Percentiles rank a stretch among this genome's conserved stretches.
phyloP scores from a whole-genome alignment of 2,888 invertebrate species.

The Dermolepida albohirtum region DNA sequence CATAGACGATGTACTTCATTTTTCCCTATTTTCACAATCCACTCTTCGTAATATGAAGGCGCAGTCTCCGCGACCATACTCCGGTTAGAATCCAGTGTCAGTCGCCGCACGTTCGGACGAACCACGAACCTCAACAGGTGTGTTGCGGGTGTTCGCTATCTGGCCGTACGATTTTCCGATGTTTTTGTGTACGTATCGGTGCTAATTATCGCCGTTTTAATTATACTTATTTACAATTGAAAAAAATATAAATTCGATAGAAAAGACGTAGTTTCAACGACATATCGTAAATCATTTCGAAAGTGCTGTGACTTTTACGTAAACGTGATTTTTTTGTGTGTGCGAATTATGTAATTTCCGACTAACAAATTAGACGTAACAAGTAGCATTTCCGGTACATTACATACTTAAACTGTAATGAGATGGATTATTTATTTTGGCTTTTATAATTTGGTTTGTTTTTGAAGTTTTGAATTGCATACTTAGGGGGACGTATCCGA shows the following conservation, averaged over 20 bases:
- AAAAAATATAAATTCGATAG: not conserved
- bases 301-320: slow-evolving; percentile 3
- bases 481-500: too few relatives aligned
- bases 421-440: not conserved
- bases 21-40: slow-evolving; percentile 28
- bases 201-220: not conserved
- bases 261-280: too few relatives aligned
- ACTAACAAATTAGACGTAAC: not conserved
- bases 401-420: not conserved
- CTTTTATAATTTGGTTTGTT: too few relatives aligned
- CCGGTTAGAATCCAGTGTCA: slow-evolving; percentile 37
- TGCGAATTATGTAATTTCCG: slow-evolving; percentile 7
- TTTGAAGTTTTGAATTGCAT: too few relatives aligned
- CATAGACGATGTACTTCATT: not conserved
- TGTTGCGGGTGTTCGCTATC: slow-evolving; percentile 25
- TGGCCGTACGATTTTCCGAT: slow-evolving; percentile 15
- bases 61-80: slow-evolving; percentile 37
- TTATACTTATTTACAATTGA: not conserved
- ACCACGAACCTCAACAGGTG: slow-evolving; percentile 51
- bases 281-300: not conserved
- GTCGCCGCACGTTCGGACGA: slow-evolving; percentile 46
- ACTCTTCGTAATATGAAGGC: slow-evolving; percentile 30
- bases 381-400: not conserved
- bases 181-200: slow-evolving; percentile 7
- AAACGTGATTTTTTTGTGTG: not conserved